Percentiles rank a stretch among this genome's conserved stretches.
These are phyloP conservation scores for Epistrophe eligans DNA, from an alignment of 2,888 invertebrate species.

Conservation along the genomic window DNA sequence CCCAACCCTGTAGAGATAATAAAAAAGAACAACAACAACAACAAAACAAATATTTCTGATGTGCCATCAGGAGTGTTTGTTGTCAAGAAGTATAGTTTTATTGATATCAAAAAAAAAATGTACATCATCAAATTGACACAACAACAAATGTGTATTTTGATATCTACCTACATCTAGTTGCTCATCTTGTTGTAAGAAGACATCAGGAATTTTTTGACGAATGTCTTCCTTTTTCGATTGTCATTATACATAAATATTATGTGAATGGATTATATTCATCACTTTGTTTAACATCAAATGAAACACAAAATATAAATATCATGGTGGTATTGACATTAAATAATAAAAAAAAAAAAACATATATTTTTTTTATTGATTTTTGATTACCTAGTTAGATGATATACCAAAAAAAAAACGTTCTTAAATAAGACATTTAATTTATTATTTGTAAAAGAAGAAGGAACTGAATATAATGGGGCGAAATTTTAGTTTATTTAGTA, in stretches of 20 bases:
- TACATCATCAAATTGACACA: conserved; percentile 63
- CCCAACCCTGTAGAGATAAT: not conserved
- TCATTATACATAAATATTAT: not conserved
- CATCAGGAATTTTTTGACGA: conserved; percentile 25
- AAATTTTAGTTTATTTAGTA: no score
- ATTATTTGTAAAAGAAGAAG: no score
- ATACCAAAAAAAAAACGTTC: no score
- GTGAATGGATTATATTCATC: not conserved
- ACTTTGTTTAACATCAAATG: conserved; percentile 8
- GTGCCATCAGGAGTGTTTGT: conserved; percentile 43
- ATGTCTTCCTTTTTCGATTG: conserved; percentile 18
- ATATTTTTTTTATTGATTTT: not conserved
- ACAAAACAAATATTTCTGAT: not conserved
- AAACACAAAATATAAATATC: not conserved
- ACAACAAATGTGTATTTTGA: conserved; percentile 38
- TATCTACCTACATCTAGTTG: conserved; percentile 44
- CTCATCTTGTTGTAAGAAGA: not conserved
- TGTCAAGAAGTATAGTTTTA: conserved; percentile 70
- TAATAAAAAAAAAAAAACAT: not conserved
- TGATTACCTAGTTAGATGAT: not conserved
- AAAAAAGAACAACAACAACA: no score
- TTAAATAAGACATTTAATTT: no score
- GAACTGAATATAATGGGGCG: no score
- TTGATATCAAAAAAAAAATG: conserved; percentile 36
- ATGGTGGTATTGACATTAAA: not conserved